Conservation (phyloP, 2,797 vertebrate genomes). For the Myiotriccus ornatus region DNA sequence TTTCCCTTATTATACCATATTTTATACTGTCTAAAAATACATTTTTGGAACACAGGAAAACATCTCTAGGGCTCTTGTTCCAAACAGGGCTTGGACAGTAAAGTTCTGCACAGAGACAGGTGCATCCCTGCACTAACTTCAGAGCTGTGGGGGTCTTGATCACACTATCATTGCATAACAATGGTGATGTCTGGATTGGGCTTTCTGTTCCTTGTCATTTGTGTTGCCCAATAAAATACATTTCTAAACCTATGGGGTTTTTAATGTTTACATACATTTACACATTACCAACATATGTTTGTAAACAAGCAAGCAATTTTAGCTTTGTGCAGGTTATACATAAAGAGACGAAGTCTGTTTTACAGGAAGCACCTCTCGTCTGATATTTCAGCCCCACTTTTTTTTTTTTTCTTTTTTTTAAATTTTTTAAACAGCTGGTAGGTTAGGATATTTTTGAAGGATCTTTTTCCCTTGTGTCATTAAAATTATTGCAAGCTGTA, state of each 20-base stretch:
- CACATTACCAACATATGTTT: accelerated
- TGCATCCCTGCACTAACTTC: background rate
- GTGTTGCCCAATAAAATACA: background rate
- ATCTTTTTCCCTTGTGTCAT: background rate
- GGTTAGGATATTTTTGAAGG: background rate
- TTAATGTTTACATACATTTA: background rate
- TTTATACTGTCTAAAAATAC: constrained; percentile 17
- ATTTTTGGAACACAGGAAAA: background rate
- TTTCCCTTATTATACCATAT: background rate
- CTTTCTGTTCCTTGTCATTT: background rate
- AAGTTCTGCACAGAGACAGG: background rate
- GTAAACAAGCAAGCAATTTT: background rate
- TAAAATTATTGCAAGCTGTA: background rate
- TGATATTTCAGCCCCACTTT: background rate
- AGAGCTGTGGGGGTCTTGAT: background rate
- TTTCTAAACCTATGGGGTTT: background rate
- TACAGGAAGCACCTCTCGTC: background rate
- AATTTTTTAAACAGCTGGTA: background rate
- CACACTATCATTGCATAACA: background rate
- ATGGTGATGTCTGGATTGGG: background rate
- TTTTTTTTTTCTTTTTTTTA: background rate
- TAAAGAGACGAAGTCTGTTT: background rate
- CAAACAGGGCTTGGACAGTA: background rate
- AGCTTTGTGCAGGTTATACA: background rate
- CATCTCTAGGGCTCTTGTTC: background rate